Percentiles rank a stretch among this genome's conserved stretches.
Evolutionary conservation across 2,797 vertebrate species (phyloP).

Genomic region (Loris lydekkerianus): DNA sequence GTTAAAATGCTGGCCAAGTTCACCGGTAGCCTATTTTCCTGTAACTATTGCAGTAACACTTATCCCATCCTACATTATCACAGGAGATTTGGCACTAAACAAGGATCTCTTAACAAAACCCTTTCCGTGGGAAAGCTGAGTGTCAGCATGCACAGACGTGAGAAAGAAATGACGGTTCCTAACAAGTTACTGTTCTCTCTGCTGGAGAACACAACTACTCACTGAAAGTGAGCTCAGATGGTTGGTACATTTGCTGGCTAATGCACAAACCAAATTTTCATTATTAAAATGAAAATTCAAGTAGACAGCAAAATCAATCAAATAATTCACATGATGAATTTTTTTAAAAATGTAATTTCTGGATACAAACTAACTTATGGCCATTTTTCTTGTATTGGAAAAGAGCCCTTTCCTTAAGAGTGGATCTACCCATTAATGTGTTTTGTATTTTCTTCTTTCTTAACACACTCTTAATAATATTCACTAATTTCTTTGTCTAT

Average conservation of each 20-base stretch:
- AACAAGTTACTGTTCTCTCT: background rate
- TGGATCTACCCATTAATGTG: background rate
- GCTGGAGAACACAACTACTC: background rate
- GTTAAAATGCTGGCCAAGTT: slow-evolving; percentile 11
- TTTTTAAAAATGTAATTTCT: background rate
- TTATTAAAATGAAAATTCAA: slow-evolving; percentile 28
- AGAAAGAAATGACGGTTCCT: background rate
- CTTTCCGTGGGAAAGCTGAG: background rate
- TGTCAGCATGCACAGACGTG: background rate
- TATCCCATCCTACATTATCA: background rate
- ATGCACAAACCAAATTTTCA: slow-evolving; percentile 9
- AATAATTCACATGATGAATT: background rate
- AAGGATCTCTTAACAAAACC: background rate
- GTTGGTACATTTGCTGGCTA: background rate
- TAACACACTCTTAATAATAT: background rate
- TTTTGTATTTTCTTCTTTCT: slow-evolving; percentile 18
- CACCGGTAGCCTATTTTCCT: background rate
- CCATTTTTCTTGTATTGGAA: background rate
- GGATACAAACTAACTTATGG: background rate
- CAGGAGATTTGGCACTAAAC: background rate
- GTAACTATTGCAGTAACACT: background rate
- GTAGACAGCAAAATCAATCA: background rate
- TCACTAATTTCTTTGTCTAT: background rate
- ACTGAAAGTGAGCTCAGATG: background rate
- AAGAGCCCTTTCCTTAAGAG: background rate